phyloP scores from a whole-genome alignment of 1,140 invertebrate species.

The Leptinotarsa defecta region DNA sequence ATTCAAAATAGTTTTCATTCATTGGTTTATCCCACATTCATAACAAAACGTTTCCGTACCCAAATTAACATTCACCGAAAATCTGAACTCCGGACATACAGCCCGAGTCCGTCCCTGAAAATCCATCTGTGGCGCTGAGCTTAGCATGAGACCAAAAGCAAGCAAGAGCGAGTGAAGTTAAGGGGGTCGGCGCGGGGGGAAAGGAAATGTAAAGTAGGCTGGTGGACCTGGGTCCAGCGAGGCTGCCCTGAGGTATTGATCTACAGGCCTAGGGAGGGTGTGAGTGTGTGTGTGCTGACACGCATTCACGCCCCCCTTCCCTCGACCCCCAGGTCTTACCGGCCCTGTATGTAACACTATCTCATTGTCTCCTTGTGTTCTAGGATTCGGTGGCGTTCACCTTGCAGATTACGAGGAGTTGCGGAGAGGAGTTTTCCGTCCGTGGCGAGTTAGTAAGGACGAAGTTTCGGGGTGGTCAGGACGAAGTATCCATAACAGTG shows the following conservation, averaged over 20 bases:
- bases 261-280: conserved; percentile 48
- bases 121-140: conserved; percentile 47
- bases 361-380: conserved; percentile 41
- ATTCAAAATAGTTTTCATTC: no score
- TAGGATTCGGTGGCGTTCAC: conserved; percentile 20
- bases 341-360: conserved; percentile 51
- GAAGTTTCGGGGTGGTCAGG: conserved; percentile 1
- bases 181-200: conserved; percentile 40
- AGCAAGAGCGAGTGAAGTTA: conserved; percentile 24
- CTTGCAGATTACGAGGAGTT: conserved; percentile 22
- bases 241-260: conserved; percentile 57
- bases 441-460: not conserved
- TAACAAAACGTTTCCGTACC: no score
- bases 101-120: conserved; percentile 26
- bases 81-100: no score
- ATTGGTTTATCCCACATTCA: no score
- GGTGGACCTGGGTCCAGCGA: conserved; percentile 55
- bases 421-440: not conserved
- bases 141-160: conserved; percentile 46
- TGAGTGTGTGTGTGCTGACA: conserved; percentile 53
- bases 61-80: no score
- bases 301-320: conserved; percentile 46
- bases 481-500: conserved; percentile 1
- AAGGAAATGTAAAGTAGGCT: conserved; percentile 57
- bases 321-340: conserved; percentile 33